Percentiles rank a stretch among this genome's conserved stretches.
Evolutionary conservation across 2,888 invertebrate species (phyloP).

Genomic region (Suillia variegata): DNA sequence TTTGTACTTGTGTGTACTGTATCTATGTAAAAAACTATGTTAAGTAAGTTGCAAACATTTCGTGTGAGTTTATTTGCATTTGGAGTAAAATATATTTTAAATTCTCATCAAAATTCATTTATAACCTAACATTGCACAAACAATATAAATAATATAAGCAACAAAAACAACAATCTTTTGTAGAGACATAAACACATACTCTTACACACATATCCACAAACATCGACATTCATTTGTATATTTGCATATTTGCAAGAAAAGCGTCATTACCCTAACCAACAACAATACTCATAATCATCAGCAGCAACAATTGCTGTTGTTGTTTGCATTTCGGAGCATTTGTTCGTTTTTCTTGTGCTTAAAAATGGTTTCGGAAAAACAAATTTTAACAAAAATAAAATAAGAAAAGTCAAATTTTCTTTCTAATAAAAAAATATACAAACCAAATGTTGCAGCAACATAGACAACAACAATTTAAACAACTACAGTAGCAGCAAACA

Average conservation of each 20-base stretch:
- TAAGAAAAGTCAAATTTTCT: neutral
- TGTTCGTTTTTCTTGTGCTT: no score
- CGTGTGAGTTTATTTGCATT: neutral
- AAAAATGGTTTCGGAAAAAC: no score
- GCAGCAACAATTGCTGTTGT: neutral
- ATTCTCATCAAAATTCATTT: conserved; percentile 7
- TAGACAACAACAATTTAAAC: conserved; percentile 21
- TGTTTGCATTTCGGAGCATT: neutral
- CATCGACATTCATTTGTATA: neutral
- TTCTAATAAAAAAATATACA: no score
- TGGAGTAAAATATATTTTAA: no score
- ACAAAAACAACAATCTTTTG: no score
- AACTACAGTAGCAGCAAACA: conserved; percentile 26
- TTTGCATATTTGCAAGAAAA: conserved; percentile 7
- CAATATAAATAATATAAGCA: neutral
- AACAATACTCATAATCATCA: neutral
- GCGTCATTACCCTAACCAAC: neutral
- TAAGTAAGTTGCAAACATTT: neutral
- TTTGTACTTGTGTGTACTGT: no score
- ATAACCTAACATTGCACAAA: conserved; percentile 10
- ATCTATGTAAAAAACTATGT: no score
- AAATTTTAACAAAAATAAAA: conserved; percentile 3
- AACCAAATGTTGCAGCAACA: conserved; percentile 1
- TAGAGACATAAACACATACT: neutral
- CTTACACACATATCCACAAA: neutral